Percentiles rank a stretch among this genome's conserved stretches.
Conservation (phyloP, 2,797 vertebrate species). For the Tympanoctomys barrerae region DNA sequence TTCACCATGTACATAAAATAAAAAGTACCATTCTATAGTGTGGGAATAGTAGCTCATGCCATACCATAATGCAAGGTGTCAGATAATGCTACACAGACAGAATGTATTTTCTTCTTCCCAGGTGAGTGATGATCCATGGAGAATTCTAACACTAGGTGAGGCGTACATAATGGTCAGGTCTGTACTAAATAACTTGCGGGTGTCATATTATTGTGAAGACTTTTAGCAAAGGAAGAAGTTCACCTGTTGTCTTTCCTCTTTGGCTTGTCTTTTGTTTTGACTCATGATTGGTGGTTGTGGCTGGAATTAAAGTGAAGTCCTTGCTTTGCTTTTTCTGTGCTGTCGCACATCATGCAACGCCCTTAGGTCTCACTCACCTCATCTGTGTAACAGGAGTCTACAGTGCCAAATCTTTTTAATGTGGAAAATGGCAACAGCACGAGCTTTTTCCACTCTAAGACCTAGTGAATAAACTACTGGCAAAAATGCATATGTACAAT, state of each 20-base stretch:
- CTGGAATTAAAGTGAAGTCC: neutral
- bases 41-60: neutral
- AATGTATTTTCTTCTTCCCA: neutral
- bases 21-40: neutral
- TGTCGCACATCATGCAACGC: neutral
- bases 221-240: constrained; percentile 31
- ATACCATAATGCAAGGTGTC: neutral
- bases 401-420: neutral
- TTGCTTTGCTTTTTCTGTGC: neutral
- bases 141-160: constrained; percentile 8
- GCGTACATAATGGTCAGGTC: neutral
- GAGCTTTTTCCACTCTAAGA: neutral
- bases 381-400: neutral
- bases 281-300: neutral
- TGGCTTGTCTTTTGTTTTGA: neutral
- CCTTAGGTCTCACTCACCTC: neutral
- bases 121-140: neutral
- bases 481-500: neutral
- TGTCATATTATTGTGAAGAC: constrained; percentile 26
- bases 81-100: neutral
- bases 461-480: neutral
- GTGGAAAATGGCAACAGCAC: neutral
- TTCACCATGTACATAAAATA: neutral
- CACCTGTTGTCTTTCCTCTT: neutral
- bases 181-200: neutral